Evolutionary conservation across 2,113 vertebrate genomes (phyloP).

Genomic region (Rhea americana): DNA sequence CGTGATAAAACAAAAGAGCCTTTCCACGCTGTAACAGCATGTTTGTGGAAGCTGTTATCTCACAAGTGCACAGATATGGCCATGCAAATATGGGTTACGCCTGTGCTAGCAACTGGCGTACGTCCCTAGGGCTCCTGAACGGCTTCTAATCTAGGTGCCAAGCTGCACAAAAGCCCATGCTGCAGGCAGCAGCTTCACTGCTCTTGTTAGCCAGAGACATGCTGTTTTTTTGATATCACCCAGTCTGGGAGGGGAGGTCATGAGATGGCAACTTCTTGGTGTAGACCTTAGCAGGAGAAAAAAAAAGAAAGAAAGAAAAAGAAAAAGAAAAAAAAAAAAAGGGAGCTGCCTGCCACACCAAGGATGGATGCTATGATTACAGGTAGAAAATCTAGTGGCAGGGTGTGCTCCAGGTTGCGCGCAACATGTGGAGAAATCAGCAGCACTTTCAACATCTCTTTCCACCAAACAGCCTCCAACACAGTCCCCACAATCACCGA

Average conservation of each 20-base stretch:
- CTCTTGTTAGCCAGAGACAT: background rate
- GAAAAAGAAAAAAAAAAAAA: background rate
- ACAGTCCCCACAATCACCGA: background rate
- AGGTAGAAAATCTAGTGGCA: background rate
- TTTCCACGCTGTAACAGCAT: background rate
- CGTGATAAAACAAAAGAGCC: background rate
- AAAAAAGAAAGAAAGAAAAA: background rate
- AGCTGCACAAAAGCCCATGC: background rate
- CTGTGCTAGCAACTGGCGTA: background rate
- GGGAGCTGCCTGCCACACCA: background rate
- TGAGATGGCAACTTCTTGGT: background rate
- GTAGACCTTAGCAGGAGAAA: background rate
- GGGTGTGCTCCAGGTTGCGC: fast-evolving
- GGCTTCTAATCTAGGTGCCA: background rate
- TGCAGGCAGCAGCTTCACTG: background rate
- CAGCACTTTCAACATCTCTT: background rate
- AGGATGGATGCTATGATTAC: background rate
- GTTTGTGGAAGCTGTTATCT: slow-evolving; percentile 33
- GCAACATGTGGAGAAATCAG: background rate
- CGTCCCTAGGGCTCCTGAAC: background rate
- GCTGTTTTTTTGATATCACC: background rate
- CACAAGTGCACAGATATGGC: slow-evolving; percentile 42
- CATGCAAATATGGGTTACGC: slow-evolving; percentile 21
- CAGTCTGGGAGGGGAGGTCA: background rate
- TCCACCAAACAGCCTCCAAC: background rate